Evolutionary conservation across 2,888 invertebrate species (phyloP), one percentile per base, ranked within the genome.

Genomic region (Aleiodes alternator): DNA sequence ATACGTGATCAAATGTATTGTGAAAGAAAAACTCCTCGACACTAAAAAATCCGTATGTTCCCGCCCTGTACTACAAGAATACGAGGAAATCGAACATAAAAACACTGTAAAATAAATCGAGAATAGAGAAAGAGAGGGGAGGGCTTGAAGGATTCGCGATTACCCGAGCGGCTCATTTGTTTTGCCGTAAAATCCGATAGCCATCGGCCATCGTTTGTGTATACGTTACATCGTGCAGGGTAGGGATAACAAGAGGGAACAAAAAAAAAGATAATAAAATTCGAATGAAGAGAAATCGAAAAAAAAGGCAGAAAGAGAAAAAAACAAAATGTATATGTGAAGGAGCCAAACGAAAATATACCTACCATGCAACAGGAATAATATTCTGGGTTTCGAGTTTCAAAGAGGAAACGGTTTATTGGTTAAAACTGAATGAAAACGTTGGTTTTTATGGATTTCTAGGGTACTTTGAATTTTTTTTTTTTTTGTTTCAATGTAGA

Each of bases 111-210:
- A 81, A 80, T 80, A 81, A 82, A 82, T 81, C 78, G 82, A 79
- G 78, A 76, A 61, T 68, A 55, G 34, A 23, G 61, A 51, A 31
- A 6, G 12, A 38, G 12, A 68, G 72, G 76, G 76, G 64, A 73
- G 72, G 76, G 76, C 72, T 64, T 64, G 80, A 82, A 80, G 79
- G 80, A 80, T 81, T 78, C 82, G 76, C 79, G 80, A 84, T 84
- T 84, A 84, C 80, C 81, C 78, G 78, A 73, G 77, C 77, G 80
- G 79, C 82, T 84, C 85, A 86, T 84, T 85, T 84, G 84, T 85
- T 84, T 85, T 78, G 69, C 80, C 79, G 80, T 82, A 80, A 85
- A 86, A 85, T 84, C 82, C 82, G 81, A 85, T 84, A 84, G 78
- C 80, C 79, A 81, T 79, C 80, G 80, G 77, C 70, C 81, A 71